Evolutionary conservation across 1,140 invertebrate species (phyloP).

Genomic region (Cepaea nemoralis): DNA sequence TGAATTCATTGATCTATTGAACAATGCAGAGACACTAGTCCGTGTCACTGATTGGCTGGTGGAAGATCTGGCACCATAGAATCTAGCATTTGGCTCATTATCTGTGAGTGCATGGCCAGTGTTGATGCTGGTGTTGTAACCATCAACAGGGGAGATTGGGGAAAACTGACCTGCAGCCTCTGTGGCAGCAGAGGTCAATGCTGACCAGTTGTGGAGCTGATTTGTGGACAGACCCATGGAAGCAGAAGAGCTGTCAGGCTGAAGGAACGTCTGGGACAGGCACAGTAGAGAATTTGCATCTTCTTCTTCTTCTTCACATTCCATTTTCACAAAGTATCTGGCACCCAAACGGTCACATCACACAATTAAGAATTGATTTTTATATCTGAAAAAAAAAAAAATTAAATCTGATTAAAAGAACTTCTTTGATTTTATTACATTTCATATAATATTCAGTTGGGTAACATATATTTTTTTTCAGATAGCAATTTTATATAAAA

Average conservation of each 20-base stretch:
- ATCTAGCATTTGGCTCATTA: conserved; percentile 12
- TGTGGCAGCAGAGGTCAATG: not conserved
- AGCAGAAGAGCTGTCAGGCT: conserved; percentile 20
- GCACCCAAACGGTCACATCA: not conserved
- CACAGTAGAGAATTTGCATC: conserved; percentile 2
- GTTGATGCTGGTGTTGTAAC: not conserved
- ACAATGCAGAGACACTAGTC: not conserved
- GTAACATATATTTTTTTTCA: no score
- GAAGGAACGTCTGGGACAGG: conserved; percentile 14
- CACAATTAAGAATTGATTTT: not conserved
- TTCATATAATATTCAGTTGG: no score
- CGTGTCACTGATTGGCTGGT: not conserved
- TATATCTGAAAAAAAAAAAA: not conserved
- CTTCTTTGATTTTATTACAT: no score
- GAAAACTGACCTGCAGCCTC: conserved; percentile 19
- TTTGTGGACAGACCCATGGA: not conserved
- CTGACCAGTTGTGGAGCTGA: conserved; percentile 18
- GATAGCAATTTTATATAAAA: no score
- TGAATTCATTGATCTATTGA: not conserved
- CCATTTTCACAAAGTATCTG: not conserved
- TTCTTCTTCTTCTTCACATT: conserved; percentile 25
- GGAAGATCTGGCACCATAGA: not conserved
- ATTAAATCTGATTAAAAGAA: no score
- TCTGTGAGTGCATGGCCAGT: not conserved
- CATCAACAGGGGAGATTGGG: conserved; percentile 25